Base-by-base conservation (phyloP, 2,888 invertebrate genomes). In the Pilophorus perplexus region DNA sequence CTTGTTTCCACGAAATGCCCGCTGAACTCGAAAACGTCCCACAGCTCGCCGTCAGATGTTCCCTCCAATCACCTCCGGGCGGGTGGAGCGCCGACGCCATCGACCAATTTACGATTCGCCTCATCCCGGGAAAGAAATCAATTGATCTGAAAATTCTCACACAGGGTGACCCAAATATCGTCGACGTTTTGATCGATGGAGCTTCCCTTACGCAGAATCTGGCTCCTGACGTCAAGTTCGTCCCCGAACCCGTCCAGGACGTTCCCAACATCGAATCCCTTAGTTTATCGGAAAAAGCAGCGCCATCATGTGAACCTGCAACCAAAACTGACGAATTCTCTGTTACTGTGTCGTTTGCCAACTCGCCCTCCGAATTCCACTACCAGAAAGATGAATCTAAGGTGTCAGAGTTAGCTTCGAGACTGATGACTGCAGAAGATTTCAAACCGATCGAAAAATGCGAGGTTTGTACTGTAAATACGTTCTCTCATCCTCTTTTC, bases 11-110 rank as follows among this genome's bases (percentile, higher is more conserved):
- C 28, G 78, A 79, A 69, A 78, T 87, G 8, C 84, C 86, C 0
- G 80, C 82, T 27, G 82, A 84, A 55, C 79, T 88, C 1, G 81
- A 82, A 37, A 75, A 78, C 2, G 78, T 83, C 70, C 84, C 85
- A 2, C 80, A 82, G 3, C 74, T 87, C 0, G 83, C 87, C 0
- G 82, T 82, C 69, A 81, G 82, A 71, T 88, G 87, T 72, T 79
- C 83, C 1, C 75, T 87, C 2, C 62, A 62, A 22, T 46, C 62
- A 5, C 62, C 62, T 4, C 16, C 33, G 12, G 62, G 60, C 10
- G 60, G 62, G 4, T 62, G 62, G 62, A 62, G 62, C 20, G 62
- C 48, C 22, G 46, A 62, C 23, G 62, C 62, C 1, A 62, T 62
- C 5, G 62, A 62, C 14, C 44, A 46, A 62, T 62, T 62, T 12